Percentiles rank a stretch among this genome's conserved stretches.
phyloP scores from a whole-genome alignment of 2,888 invertebrate species.

The Hyalella azteca region DNA sequence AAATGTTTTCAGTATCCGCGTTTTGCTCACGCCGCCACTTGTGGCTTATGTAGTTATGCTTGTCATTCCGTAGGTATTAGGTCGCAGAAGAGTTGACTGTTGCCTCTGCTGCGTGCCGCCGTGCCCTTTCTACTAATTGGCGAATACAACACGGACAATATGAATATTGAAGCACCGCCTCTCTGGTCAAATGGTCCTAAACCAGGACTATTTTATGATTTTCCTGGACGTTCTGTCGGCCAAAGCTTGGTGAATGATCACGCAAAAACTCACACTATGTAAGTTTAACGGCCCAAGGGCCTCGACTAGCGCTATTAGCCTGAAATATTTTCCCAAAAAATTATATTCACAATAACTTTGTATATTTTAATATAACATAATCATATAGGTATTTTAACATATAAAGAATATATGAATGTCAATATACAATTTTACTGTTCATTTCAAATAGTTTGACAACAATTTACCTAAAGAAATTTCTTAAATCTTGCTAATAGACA shows the following conservation, averaged over 20 bases:
- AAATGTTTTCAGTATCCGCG: not conserved
- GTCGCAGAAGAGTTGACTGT: not conserved
- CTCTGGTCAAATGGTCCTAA: conserved; percentile 39
- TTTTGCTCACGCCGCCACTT: not conserved
- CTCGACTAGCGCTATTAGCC: not conserved
- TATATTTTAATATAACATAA: not conserved
- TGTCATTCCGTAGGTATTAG: not conserved
- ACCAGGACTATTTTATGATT: conserved; percentile 40
- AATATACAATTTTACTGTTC: not conserved
- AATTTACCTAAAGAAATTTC: too few relatives aligned
- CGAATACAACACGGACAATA: not conserved
- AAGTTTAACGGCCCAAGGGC: not conserved
- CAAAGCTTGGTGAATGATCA: not conserved
- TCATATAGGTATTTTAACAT: not conserved
- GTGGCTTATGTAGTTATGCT: not conserved
- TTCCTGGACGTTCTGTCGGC: not conserved
- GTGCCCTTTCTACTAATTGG: too few relatives aligned
- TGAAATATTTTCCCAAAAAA: not conserved
- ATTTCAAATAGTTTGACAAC: not conserved
- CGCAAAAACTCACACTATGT: conserved; percentile 21
- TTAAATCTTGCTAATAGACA: too few relatives aligned
- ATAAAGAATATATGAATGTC: not conserved
- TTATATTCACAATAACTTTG: not conserved
- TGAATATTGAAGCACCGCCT: conserved; percentile 22
- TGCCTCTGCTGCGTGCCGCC: not conserved